phyloP scores from a whole-genome alignment of 2,888 invertebrate species.

The Dynastes hyllus region DNA sequence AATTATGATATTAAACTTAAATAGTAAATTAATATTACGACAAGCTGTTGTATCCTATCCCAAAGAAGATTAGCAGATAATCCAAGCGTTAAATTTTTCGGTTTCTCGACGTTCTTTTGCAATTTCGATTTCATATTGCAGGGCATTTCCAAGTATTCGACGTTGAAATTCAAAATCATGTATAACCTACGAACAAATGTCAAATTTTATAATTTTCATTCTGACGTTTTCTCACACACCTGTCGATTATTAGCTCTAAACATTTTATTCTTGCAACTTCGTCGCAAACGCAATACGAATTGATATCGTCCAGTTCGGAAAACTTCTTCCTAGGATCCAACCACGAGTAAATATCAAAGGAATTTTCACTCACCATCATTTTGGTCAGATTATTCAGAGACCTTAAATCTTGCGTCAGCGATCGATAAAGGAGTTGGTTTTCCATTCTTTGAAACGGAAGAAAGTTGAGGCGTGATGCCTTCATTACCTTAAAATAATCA shows the following conservation, averaged over 20 bases:
- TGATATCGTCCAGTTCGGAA: constrained; percentile 25
- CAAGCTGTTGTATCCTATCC: constrained; percentile 45
- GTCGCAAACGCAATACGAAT: constrained; percentile 28
- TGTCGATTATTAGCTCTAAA: constrained; percentile 51
- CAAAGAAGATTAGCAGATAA: constrained; percentile 40
- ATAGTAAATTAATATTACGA: constrained; percentile 6
- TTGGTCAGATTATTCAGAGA: constrained; percentile 43
- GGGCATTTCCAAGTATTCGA: constrained; percentile 39
- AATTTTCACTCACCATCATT: constrained; percentile 20
- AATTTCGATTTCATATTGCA: constrained; percentile 26
- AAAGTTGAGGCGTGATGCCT: constrained; percentile 11
- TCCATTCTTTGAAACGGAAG: constrained; percentile 37
- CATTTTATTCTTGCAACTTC: constrained; percentile 39
- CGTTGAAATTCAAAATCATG: constrained; percentile 43
- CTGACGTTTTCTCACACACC: constrained; percentile 35
- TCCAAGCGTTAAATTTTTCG: constrained; percentile 49
- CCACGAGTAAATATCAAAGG: constrained; percentile 46
- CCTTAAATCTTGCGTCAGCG: constrained; percentile 47
- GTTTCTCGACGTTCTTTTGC: constrained; percentile 47
- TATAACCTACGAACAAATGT: constrained; percentile 48
- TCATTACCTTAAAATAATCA: constrained; percentile 5
- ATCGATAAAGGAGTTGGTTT: constrained; percentile 32
- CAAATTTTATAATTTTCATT: background rate
- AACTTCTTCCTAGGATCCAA: constrained; percentile 47
- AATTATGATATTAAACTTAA: no score